These are phyloP conservation scores for Pteronura brasiliensis DNA, from an alignment of 2,113 vertebrate genomes.

Conservation along the genomic window DNA sequence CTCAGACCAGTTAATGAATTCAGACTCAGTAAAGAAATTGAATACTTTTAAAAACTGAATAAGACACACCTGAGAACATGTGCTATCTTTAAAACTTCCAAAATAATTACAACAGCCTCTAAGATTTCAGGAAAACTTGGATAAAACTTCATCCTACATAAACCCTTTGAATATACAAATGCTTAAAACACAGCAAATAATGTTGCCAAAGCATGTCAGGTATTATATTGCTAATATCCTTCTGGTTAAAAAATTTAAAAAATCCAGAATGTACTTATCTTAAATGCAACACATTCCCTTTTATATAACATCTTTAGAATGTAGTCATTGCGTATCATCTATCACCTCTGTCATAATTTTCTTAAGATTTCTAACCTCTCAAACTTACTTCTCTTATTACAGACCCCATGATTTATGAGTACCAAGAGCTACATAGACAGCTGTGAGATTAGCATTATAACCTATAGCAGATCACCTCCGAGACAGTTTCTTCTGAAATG, in stretches of 20 bases:
- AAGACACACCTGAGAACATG: neutral
- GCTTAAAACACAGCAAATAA: constrained; percentile 35
- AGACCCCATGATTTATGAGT: constrained; percentile 79
- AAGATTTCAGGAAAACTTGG: neutral
- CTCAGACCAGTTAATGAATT: constrained; percentile 9
- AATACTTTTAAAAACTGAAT: neutral
- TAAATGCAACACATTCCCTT: constrained; percentile 70
- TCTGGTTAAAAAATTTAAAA: constrained; percentile 35
- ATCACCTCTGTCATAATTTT: constrained; percentile 78
- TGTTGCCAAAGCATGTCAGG: neutral
- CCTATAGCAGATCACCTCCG: constrained; percentile 62
- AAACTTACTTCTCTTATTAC: constrained; percentile 74
- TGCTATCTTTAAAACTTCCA: neutral
- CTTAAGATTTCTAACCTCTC: constrained; percentile 80
- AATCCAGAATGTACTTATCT: constrained; percentile 65
- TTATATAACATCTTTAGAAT: constrained; percentile 73
- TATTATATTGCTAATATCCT: constrained; percentile 24
- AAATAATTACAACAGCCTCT: neutral
- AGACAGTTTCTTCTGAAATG: constrained; percentile 66
- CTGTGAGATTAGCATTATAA: constrained; percentile 75
- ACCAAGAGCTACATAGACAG: constrained; percentile 69
- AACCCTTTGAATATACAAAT: constrained; percentile 24
- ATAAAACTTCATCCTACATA: neutral
- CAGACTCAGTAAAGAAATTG: neutral
- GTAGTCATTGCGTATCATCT: constrained; percentile 77